Conservation (phyloP, 2,888 invertebrate genomes). For the Thymelicus sylvestris region DNA sequence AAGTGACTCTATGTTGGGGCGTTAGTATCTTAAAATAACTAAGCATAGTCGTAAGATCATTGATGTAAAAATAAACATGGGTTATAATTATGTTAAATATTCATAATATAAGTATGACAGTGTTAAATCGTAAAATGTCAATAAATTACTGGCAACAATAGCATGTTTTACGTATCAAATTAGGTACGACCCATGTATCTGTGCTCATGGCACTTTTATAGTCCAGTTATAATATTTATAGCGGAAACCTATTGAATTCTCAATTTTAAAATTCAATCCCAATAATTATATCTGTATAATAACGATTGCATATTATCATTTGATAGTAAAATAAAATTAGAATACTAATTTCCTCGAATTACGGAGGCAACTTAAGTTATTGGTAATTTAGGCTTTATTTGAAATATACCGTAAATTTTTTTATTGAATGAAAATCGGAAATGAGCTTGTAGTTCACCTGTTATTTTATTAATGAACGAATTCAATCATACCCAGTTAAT, state of each 20-base stretch:
- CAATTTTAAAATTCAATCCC: constrained; percentile 1
- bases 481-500: no score
- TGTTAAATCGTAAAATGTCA: not conserved
- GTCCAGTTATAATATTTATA: constrained; percentile 8
- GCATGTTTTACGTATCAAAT: constrained; percentile 1
- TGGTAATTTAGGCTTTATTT: not conserved
- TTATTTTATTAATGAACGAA: no score
- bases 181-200: constrained; percentile 2
- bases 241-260: constrained; percentile 5
- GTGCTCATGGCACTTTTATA: constrained; percentile 8
- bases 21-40: no score
- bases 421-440: not conserved
- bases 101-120: constrained; percentile 18
- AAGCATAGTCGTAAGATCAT: no score
- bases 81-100: constrained; percentile 15
- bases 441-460: not conserved
- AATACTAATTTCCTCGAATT: constrained; percentile 5
- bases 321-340: constrained; percentile 4
- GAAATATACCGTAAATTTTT: not conserved
- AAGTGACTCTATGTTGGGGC: no score
- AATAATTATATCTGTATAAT: not conserved
- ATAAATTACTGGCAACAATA: constrained; percentile 28
- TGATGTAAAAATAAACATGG: constrained; percentile 1
- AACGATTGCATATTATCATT: constrained; percentile 1
- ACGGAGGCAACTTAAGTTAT: not conserved